Evolutionary conservation across 2,797 vertebrate genomes (phyloP).

Genomic region (Cottoperca gobio): DNA sequence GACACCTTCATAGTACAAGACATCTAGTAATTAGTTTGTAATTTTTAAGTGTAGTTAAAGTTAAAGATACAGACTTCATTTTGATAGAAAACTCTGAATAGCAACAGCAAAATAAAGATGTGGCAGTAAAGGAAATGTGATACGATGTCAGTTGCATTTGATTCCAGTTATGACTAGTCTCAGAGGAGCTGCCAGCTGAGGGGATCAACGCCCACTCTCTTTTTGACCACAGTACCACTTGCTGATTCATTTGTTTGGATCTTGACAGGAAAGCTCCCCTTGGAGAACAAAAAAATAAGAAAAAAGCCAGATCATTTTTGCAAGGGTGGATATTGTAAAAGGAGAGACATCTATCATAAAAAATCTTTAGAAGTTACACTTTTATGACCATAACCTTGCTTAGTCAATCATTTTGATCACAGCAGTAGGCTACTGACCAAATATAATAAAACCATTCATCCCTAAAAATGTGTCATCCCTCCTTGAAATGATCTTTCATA

Average conservation of each 20-base stretch:
- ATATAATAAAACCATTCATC: slow-evolving; percentile 13
- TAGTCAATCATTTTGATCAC: not conserved
- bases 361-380: not conserved
- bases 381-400: slow-evolving; percentile 11
- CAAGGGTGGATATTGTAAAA: not conserved
- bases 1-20: not conserved
- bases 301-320: not conserved
- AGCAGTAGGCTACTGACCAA: not conserved
- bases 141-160: slow-evolving; percentile 16
- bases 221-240: not conserved
- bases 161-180: slow-evolving; percentile 14
- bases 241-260: slow-evolving; percentile 27
- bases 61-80: slow-evolving; percentile 1
- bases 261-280: not conserved
- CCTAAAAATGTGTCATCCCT: not conserved
- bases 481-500: slow-evolving; percentile 6
- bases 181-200: slow-evolving; percentile 8
- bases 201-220: not conserved
- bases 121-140: slow-evolving; percentile 7
- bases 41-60: not conserved
- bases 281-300: not conserved
- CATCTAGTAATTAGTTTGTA: not conserved
- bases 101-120: not conserved
- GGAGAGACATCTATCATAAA: not conserved
- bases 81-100: not conserved